Evolutionary conservation across 1,140 invertebrate species (phyloP).

Genomic region (Scaptomyza montana): DNA sequence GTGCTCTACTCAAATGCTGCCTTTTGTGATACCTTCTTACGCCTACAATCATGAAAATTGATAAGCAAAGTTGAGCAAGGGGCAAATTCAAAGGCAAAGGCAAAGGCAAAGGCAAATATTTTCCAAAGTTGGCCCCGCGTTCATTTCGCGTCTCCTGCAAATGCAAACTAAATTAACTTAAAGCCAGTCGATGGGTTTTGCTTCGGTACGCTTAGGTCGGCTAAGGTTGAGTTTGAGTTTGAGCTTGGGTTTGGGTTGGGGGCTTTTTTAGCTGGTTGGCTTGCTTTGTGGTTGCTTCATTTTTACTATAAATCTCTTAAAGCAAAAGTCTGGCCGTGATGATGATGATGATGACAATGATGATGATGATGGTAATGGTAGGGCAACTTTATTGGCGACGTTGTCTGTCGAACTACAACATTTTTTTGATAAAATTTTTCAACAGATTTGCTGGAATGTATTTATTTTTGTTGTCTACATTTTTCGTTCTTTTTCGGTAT

Average conservation of each 20-base stretch:
- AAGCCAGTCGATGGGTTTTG: slow-evolving; percentile 48
- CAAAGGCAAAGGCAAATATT: slow-evolving; percentile 64
- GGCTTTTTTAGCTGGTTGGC: slow-evolving; percentile 1
- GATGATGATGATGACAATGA: slow-evolving; percentile 25
- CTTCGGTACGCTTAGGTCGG: slow-evolving; percentile 1
- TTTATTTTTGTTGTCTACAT: neutral
- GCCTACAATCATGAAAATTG: slow-evolving; percentile 73
- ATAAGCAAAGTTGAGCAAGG: slow-evolving; percentile 73
- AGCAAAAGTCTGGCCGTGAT: slow-evolving; percentile 37
- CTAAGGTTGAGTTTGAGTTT: slow-evolving; percentile 7
- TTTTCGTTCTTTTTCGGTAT: slow-evolving; percentile 40
- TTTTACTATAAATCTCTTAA: slow-evolving; percentile 37
- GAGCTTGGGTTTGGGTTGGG: neutral
- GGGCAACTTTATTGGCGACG: neutral
- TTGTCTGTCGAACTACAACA: slow-evolving; percentile 50
- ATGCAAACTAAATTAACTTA: slow-evolving; percentile 73
- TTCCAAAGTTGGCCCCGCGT: slow-evolving; percentile 25
- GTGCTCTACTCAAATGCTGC: slow-evolving; percentile 23
- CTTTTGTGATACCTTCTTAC: slow-evolving; percentile 28
- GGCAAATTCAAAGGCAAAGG: slow-evolving; percentile 46
- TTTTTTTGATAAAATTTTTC: slow-evolving; percentile 57
- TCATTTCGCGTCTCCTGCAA: slow-evolving; percentile 34
- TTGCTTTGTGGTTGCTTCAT: slow-evolving; percentile 57
- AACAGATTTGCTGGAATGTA: slow-evolving; percentile 54
- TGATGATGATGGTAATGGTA: slow-evolving; percentile 12